Evolutionary conservation across 2,888 invertebrate species (phyloP).

Genomic region (Rhyacophila evoluta): DNA sequence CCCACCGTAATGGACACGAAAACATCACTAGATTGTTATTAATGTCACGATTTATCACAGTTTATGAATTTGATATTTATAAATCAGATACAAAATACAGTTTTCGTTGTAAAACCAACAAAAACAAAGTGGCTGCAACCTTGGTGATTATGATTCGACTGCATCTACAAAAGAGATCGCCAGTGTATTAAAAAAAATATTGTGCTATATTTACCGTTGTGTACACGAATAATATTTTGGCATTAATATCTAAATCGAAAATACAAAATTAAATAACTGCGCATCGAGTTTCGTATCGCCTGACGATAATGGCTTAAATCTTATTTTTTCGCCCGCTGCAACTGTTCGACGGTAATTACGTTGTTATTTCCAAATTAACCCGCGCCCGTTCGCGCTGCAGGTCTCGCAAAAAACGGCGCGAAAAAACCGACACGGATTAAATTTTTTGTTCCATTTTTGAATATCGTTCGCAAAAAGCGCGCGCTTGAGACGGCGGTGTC

Average conservation of each 20-base stretch:
- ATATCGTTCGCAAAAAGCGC: neutral
- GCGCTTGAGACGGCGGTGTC: constrained; percentile 7
- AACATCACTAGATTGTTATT: no score
- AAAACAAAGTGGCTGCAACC: no score
- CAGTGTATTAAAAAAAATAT: no score
- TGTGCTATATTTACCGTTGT: neutral
- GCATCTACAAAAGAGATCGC: no score
- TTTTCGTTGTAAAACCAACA: no score
- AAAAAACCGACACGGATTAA: neutral
- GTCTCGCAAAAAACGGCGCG: neutral
- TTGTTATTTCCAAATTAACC: constrained; percentile 5
- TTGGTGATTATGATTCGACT: no score
- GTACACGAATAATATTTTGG: neutral
- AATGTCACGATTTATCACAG: no score
- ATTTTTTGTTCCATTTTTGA: neutral
- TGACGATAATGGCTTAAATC: neutral
- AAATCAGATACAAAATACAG: no score
- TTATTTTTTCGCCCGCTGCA: neutral
- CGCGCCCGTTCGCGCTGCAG: neutral
- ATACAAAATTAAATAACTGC: neutral
- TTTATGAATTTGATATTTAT: no score
- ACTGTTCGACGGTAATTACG: neutral
- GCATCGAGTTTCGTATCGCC: neutral
- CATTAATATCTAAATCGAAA: neutral
- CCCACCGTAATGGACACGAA: no score